phyloP scores from a whole-genome alignment of 2,113 vertebrate genomes.

The Festucalex cinctus region DNA sequence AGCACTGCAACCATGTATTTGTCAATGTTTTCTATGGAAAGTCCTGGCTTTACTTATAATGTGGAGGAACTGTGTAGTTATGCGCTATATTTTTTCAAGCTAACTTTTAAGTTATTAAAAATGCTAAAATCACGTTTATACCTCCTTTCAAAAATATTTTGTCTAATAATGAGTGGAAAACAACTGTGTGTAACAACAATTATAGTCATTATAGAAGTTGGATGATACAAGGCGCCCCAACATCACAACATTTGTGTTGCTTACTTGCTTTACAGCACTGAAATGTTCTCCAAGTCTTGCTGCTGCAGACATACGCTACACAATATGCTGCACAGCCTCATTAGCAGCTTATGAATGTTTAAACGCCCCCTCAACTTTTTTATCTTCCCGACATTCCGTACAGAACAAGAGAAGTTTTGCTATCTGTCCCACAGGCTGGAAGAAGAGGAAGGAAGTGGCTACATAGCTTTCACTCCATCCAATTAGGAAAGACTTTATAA shows the following conservation, averaged over 20 bases:
- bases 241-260: background rate
- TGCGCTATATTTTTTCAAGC: too few relatives aligned
- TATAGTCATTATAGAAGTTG: too few relatives aligned
- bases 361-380: conserved; percentile 12
- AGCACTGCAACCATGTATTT: too few relatives aligned
- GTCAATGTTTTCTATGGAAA: too few relatives aligned
- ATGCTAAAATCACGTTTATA: too few relatives aligned
- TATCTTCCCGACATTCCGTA: conserved; percentile 27
- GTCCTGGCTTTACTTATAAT: too few relatives aligned
- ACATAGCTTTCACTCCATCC: conserved; percentile 43
- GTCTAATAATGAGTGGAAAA: too few relatives aligned
- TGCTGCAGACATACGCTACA: conserved; percentile 1
- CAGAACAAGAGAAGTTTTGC: conserved; percentile 31
- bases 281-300: background rate
- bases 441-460: conserved; percentile 35
- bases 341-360: conserved; percentile 66
- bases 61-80: too few relatives aligned
- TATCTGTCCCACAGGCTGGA: conserved; percentile 38
- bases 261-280: background rate
- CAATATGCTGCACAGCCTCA: conserved; percentile 50
- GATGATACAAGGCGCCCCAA: too few relatives aligned
- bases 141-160: too few relatives aligned
- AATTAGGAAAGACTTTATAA: conserved; percentile 57
- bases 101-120: too few relatives aligned
- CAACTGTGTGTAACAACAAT: too few relatives aligned